Conservation (phyloP, 2,888 invertebrate genomes). For the Drosophila austrosaltans region DNA sequence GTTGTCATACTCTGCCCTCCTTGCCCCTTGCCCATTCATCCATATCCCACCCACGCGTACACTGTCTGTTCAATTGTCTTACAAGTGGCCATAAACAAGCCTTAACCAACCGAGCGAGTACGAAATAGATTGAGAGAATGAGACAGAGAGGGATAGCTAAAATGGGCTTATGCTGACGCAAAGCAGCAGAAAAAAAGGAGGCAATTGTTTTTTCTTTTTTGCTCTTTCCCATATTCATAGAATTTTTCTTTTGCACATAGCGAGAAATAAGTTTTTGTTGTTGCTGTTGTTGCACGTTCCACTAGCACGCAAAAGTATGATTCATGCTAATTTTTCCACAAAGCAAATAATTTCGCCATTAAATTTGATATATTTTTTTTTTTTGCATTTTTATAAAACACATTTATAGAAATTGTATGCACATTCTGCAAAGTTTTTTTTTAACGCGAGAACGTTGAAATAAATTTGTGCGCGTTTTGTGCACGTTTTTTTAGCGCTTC, state of each 20-base stretch:
- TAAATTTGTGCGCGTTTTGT: constrained; percentile 19
- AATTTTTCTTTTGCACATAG: constrained; percentile 44
- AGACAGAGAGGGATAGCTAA: constrained; percentile 6
- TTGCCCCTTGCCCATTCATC: background rate
- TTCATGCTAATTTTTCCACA: constrained; percentile 34
- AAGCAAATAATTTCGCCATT: constrained; percentile 4
- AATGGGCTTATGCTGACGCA: constrained; percentile 65
- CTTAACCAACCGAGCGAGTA: constrained; percentile 31
- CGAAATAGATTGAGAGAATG: constrained; percentile 13
- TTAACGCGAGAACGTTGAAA: constrained; percentile 9
- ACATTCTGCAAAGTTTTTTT: constrained; percentile 18
- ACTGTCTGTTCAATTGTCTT: constrained; percentile 56
- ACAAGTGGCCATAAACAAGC: constrained; percentile 76
- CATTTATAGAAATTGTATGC: constrained; percentile 6
- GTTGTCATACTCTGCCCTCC: background rate
- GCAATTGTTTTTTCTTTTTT: constrained; percentile 12
- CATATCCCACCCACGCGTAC: background rate
- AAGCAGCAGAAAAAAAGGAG: constrained; percentile 50
- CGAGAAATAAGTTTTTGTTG: constrained; percentile 28
- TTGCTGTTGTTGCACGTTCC: constrained; percentile 19
- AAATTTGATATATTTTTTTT: background rate
- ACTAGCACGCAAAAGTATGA: constrained; percentile 42
- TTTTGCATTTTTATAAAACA: background rate
- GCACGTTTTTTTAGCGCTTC: constrained; percentile 25
- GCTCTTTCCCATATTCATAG: constrained; percentile 5